phyloP scores from a whole-genome alignment of 2,888 invertebrate species.

The Oxystoma pomonae region DNA sequence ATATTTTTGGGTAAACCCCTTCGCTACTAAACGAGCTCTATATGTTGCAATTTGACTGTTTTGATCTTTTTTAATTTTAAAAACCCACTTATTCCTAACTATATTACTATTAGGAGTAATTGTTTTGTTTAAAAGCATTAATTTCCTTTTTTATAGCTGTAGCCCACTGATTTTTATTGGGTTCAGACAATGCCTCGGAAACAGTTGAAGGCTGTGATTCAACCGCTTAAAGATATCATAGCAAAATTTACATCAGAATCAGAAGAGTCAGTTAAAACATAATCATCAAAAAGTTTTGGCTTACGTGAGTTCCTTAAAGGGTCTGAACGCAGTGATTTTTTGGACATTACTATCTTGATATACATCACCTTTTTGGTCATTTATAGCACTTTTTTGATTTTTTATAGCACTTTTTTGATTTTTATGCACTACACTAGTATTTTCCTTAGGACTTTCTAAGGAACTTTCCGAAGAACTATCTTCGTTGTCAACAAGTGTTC shows the following conservation, averaged over 20 bases:
- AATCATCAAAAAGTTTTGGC: slow-evolving; percentile 11
- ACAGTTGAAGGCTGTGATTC: slow-evolving; percentile 9
- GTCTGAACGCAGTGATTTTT: too few relatives aligned
- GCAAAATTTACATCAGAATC: slow-evolving; percentile 9
- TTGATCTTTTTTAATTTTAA: slow-evolving; percentile 25
- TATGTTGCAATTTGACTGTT: slow-evolving; percentile 23
- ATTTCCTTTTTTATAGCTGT: slow-evolving; percentile 13
- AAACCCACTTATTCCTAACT: slow-evolving; percentile 29
- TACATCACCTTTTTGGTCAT: neutral
- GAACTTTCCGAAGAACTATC: neutral
- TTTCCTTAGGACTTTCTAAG: neutral
- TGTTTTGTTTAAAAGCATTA: slow-evolving; percentile 20
- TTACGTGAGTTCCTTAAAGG: slow-evolving; percentile 11
- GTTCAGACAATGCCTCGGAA: slow-evolving; percentile 13
- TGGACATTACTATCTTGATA: neutral
- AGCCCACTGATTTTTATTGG: slow-evolving; percentile 6
- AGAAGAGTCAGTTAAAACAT: slow-evolving; percentile 8
- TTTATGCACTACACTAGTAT: neutral
- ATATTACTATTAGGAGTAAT: slow-evolving; percentile 23
- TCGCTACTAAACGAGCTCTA: slow-evolving; percentile 18
- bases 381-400: neutral
- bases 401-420: neutral
- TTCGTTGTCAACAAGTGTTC: slow-evolving; percentile 3
- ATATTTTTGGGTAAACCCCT: slow-evolving; percentile 13
- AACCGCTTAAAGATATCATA: slow-evolving; percentile 9